Percentiles rank a stretch among this genome's conserved stretches.
Evolutionary conservation across 2,888 invertebrate species (phyloP).

Genomic region (Molorchus minor): DNA sequence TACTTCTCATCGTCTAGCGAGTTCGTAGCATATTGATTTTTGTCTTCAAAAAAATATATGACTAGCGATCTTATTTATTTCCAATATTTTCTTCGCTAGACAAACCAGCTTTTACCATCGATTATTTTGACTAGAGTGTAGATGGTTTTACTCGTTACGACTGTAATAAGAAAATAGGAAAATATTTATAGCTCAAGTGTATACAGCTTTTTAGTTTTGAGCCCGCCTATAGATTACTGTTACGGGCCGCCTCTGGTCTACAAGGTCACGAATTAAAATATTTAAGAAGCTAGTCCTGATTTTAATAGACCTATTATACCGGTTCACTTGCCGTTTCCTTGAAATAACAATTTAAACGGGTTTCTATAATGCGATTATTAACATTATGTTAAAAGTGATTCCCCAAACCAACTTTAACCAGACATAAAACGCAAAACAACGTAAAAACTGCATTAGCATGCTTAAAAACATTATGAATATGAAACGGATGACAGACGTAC

Average conservation of each 20-base stretch:
- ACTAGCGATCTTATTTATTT: neutral
- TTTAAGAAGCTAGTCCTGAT: constrained; percentile 6
- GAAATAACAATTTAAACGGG: constrained; percentile 12
- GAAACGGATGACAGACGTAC: constrained; percentile 19
- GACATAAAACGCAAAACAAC: constrained; percentile 13
- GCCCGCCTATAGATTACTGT: too few relatives aligned
- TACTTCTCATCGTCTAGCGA: too few relatives aligned
- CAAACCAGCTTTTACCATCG: too few relatives aligned
- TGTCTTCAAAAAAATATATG: neutral
- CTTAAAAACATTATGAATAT: constrained; percentile 20
- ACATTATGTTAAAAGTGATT: constrained; percentile 24
- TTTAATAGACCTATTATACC: constrained; percentile 15
- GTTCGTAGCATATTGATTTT: too few relatives aligned
- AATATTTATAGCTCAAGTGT: too few relatives aligned
- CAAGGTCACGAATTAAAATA: constrained; percentile 17
- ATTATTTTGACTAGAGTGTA: too few relatives aligned
- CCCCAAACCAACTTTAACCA: constrained; percentile 10
- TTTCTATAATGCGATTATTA: constrained; percentile 13
- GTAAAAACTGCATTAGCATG: constrained; percentile 25
- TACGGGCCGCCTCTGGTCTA: neutral
- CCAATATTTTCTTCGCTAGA: neutral
- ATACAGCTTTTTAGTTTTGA: too few relatives aligned
- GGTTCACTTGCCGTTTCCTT: constrained; percentile 16
- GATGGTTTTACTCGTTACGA: too few relatives aligned
- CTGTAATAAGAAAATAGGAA: too few relatives aligned